Evolutionary conservation across 2,113 vertebrate species (phyloP).

Genomic region (Sminthopsis crassicaudata): DNA sequence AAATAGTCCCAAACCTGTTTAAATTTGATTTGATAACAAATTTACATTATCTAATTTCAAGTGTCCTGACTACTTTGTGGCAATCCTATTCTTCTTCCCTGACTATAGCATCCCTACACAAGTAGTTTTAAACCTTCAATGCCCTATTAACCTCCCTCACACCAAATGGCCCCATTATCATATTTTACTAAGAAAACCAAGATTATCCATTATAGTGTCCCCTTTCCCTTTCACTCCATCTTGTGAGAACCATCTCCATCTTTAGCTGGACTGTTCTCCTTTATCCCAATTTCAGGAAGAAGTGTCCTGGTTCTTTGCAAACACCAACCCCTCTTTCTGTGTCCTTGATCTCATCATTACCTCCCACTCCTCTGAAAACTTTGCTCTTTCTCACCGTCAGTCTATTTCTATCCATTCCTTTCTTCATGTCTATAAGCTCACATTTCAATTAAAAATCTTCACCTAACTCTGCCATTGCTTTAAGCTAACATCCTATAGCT

Average conservation of each 20-base stretch:
- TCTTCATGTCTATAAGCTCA: neutral
- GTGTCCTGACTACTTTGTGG: neutral
- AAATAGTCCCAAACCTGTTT: neutral
- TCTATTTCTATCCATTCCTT: neutral
- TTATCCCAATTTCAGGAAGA: neutral
- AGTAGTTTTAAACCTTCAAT: neutral
- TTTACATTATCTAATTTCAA: neutral
- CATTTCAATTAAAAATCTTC: neutral
- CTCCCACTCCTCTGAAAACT: neutral
- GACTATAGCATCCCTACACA: neutral
- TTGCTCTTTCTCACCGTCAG: neutral
- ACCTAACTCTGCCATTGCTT: neutral
- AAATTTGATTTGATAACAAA: neutral
- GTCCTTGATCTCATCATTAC: neutral
- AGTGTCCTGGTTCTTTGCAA: neutral
- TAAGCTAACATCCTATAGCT: neutral
- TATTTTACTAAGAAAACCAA: neutral
- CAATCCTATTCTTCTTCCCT: neutral
- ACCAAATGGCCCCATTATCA: neutral
- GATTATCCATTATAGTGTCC: neutral
- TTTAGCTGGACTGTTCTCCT: neutral
- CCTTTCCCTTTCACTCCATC: neutral
- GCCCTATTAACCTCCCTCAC: neutral
- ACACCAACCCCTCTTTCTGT: neutral
- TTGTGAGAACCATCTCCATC: neutral